Conservation (phyloP, 2,113 vertebrate species). For the Pseudorasbora parva region DNA sequence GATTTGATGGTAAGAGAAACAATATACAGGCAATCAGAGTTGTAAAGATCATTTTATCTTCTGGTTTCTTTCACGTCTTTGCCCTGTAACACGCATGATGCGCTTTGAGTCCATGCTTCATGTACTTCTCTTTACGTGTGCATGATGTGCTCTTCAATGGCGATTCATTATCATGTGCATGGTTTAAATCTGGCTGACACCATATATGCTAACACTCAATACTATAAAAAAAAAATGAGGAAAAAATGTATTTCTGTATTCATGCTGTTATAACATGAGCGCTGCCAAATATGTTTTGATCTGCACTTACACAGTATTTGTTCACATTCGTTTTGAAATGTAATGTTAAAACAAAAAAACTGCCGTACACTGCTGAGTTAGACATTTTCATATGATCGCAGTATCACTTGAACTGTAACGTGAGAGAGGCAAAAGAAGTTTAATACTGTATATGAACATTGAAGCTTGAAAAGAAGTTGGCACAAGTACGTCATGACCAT, state of each 20-base stretch:
- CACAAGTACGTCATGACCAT: conserved; percentile 19
- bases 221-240: neutral
- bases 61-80: neutral
- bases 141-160: conserved; percentile 23
- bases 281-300: conserved; percentile 46
- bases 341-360: conserved; percentile 1
- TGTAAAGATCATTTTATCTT: neutral
- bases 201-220: conserved; percentile 21
- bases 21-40: conserved; percentile 1
- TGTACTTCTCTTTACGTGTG: conserved; percentile 35
- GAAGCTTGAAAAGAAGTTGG: neutral
- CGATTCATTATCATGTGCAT: conserved; percentile 37
- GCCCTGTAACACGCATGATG: conserved; percentile 21
- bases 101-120: conserved; percentile 28
- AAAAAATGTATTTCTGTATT: conserved; percentile 21
- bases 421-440: neutral
- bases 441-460: neutral
- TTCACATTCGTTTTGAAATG: conserved; percentile 47
- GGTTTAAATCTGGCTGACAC: conserved; percentile 19
- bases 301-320: conserved; percentile 23
- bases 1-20: neutral
- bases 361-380: conserved; percentile 40
- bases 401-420: conserved; percentile 7
- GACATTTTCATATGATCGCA: conserved; percentile 3
- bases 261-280: neutral